phyloP scores from a whole-genome alignment of 2,888 invertebrate genomes.

The Dusona sp. region DNA sequence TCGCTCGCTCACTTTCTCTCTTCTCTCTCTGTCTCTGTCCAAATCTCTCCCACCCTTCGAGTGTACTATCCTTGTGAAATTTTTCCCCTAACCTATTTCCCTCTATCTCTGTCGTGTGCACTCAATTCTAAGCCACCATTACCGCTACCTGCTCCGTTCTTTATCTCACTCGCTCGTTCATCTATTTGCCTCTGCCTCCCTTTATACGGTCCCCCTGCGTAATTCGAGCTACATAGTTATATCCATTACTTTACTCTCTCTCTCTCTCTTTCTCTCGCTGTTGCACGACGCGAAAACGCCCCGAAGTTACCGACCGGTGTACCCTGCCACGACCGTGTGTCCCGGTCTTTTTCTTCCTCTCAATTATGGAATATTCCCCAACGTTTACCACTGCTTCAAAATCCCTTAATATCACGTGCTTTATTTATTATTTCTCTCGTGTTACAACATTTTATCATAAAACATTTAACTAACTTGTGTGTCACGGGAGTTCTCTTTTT shows the following conservation, averaged over 20 bases:
- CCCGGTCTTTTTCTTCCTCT: slow-evolving; percentile 60
- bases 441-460: slow-evolving; percentile 10
- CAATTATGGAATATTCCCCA: slow-evolving; percentile 75
- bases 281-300: slow-evolving; percentile 64
- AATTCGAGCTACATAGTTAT: slow-evolving; percentile 19
- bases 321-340: slow-evolving; percentile 60
- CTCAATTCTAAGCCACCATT: slow-evolving; percentile 45
- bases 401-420: background rate
- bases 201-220: slow-evolving; percentile 1
- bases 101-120: slow-evolving; percentile 37
- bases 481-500: slow-evolving; percentile 17
- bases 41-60: slow-evolving; percentile 33
- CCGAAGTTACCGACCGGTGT: slow-evolving; percentile 67
- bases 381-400: slow-evolving; percentile 81
- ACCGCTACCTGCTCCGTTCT: slow-evolving; percentile 29
- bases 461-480: slow-evolving; percentile 36
- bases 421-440: slow-evolving; percentile 7
- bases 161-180: background rate
- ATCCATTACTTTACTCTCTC: background rate
- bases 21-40: slow-evolving; percentile 28
- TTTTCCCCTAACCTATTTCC: slow-evolving; percentile 34
- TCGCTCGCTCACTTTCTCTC: slow-evolving; percentile 37
- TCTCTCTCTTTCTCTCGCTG: slow-evolving; percentile 12
- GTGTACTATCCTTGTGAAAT: slow-evolving; percentile 30
- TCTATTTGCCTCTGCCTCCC: background rate